Evolutionary conservation across 2,888 invertebrate genomes (phyloP).

Genomic region (Hirtodrosophila histrioides): DNA sequence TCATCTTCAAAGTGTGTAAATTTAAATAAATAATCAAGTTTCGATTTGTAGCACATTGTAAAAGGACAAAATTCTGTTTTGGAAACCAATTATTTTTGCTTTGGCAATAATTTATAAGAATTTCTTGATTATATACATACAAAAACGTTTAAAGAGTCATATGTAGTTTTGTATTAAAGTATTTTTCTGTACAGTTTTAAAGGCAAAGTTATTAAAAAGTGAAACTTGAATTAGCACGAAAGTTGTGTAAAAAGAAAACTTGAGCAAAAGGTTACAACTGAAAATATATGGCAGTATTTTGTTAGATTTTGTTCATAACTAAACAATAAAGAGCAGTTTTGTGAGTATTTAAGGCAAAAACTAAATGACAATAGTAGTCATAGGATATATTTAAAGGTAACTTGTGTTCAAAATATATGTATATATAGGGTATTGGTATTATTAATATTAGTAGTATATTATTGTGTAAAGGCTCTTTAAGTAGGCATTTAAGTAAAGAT

Average conservation of each 20-base stretch:
- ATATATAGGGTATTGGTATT: constrained; percentile 26
- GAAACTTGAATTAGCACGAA: constrained; percentile 51
- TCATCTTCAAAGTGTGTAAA: background rate
- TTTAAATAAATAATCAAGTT: background rate
- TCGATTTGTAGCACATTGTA: constrained; percentile 24
- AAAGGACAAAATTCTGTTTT: constrained; percentile 61
- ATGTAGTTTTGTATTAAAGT: constrained; percentile 40
- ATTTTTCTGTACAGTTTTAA: constrained; percentile 51
- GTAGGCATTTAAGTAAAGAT: constrained; percentile 14
- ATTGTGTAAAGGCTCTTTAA: constrained; percentile 24
- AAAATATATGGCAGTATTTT: constrained; percentile 12
- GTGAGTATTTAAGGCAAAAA: constrained; percentile 40
- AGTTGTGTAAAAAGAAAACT: constrained; percentile 32
- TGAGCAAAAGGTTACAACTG: constrained; percentile 19
- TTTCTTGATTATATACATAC: constrained; percentile 57
- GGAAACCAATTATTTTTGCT: constrained; percentile 6
- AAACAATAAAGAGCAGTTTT: constrained; percentile 36
- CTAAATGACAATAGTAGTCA: constrained; percentile 42
- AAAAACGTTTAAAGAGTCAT: constrained; percentile 59
- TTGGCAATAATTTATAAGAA: constrained; percentile 6
- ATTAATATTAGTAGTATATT: constrained; percentile 17
- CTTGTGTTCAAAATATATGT: constrained; percentile 37
- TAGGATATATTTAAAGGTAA: constrained; percentile 34
- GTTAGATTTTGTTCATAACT: constrained; percentile 16
- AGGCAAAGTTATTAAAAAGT: constrained; percentile 40